Percentiles rank a stretch among this genome's conserved stretches.
These are phyloP conservation scores for Bubo bubo DNA, from an alignment of 2,113 vertebrate genomes.

Conservation along the genomic window DNA sequence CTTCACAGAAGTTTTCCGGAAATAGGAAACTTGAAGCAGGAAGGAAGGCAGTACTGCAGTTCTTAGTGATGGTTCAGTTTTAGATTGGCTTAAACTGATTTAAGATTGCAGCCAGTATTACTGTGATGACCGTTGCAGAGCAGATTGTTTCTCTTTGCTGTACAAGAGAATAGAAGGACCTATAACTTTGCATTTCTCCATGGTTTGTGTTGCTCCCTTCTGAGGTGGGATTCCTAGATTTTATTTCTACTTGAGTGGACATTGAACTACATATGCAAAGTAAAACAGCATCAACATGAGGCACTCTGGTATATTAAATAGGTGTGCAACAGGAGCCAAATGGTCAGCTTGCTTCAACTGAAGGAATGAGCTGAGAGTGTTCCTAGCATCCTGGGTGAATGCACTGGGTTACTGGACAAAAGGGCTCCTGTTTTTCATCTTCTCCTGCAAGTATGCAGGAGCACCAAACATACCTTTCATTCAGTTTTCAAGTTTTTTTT, in stretches of 20 bases:
- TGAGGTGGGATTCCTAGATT: not conserved
- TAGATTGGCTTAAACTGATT: not conserved
- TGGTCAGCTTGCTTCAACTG: not conserved
- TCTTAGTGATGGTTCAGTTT: not conserved
- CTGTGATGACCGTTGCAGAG: not conserved
- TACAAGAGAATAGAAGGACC: not conserved
- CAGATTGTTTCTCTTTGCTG: not conserved
- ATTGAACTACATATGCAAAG: not conserved
- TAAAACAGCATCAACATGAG: not conserved
- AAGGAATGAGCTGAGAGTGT: not conserved
- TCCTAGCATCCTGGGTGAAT: not conserved
- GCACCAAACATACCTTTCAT: not conserved
- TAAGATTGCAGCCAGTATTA: not conserved
- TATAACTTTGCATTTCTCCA: not conserved
- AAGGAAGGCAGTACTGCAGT: not conserved
- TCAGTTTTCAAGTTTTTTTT: not conserved
- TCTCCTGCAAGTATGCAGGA: not conserved
- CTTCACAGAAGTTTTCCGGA: not conserved
- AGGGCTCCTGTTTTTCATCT: not conserved
- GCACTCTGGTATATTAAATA: not conserved
- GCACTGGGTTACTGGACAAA: not conserved
- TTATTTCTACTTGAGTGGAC: not conserved
- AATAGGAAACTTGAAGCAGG: not conserved
- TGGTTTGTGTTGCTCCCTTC: not conserved
- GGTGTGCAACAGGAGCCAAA: not conserved